Percentiles rank a stretch among this genome's conserved stretches.
phyloP scores from a whole-genome alignment of 2,113 vertebrate genomes.

The Struthio camelus region DNA sequence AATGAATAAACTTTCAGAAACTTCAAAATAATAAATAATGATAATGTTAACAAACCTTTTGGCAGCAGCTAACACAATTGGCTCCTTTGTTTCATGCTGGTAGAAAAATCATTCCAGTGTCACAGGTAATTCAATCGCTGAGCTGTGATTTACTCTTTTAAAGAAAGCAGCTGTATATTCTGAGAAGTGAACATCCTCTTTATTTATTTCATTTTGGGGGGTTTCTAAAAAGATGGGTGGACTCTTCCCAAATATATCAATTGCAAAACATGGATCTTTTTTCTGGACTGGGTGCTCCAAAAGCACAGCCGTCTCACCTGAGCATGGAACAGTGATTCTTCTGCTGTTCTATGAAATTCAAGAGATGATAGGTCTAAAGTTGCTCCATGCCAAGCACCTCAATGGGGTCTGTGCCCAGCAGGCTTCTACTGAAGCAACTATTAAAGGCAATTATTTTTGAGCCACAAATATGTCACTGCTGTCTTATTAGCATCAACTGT shows the following conservation, averaged over 20 bases:
- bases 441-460: background rate
- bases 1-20: background rate
- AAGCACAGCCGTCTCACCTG: background rate
- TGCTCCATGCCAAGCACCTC: background rate
- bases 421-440: background rate
- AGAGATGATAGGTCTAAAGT: background rate
- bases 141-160: background rate
- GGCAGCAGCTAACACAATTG: background rate
- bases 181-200: background rate
- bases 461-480: background rate
- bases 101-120: background rate
- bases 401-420: background rate
- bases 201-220: no score
- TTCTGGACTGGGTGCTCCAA: background rate
- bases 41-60: background rate
- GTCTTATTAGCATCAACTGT: background rate
- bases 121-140: background rate
- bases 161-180: background rate
- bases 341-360: background rate
- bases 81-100: background rate
- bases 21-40: background rate
- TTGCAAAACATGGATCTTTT: background rate
- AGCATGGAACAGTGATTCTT: background rate
- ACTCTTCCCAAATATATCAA: background rate
- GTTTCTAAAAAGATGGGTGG: background rate